Conservation (phyloP, 2,888 invertebrate genomes). For the Silvanus unidentatus region DNA sequence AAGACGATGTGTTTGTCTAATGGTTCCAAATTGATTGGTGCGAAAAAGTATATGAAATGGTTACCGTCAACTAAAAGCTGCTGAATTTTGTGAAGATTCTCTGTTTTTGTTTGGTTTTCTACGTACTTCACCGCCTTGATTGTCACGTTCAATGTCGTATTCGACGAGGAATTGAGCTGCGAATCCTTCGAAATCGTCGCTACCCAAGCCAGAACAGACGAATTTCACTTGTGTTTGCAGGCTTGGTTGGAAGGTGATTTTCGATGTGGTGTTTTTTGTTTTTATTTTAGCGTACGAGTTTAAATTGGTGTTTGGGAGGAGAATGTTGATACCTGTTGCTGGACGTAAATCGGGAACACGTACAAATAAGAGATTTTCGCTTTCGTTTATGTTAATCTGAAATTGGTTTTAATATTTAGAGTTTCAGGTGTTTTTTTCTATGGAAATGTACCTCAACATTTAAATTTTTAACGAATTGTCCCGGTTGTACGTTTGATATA, state of each 20-base stretch:
- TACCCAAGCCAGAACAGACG: conserved; percentile 7
- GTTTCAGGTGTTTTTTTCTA: background rate
- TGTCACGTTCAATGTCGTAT: conserved; percentile 16
- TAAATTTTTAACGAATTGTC: conserved; percentile 56
- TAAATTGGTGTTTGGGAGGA: conserved; percentile 10
- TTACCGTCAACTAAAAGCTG: conserved; percentile 32
- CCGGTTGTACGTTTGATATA: conserved; percentile 61
- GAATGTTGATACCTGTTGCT: conserved; percentile 15
- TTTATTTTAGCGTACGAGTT: conserved; percentile 8
- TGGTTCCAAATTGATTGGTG: conserved; percentile 40
- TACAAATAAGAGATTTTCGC: conserved; percentile 49
- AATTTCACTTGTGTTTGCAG: conserved; percentile 8
- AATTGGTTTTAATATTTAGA: conserved; percentile 4
- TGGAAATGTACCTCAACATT: conserved; percentile 26
- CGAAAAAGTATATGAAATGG: conserved; percentile 51
- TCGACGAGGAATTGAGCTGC: conserved; percentile 16
- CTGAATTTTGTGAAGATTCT: no score
- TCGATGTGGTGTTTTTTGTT: conserved; percentile 10
- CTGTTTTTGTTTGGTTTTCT: no score
- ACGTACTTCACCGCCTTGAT: conserved; percentile 14
- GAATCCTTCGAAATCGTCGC: conserved; percentile 12
- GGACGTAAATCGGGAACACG: conserved; percentile 14
- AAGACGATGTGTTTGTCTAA: conserved; percentile 48
- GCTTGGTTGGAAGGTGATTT: conserved; percentile 10
- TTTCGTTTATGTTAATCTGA: conserved; percentile 55